Percentiles rank a stretch among this genome's conserved stretches.
Conservation (phyloP, 2,797 vertebrate species). For the Silurus aristotelis region DNA sequence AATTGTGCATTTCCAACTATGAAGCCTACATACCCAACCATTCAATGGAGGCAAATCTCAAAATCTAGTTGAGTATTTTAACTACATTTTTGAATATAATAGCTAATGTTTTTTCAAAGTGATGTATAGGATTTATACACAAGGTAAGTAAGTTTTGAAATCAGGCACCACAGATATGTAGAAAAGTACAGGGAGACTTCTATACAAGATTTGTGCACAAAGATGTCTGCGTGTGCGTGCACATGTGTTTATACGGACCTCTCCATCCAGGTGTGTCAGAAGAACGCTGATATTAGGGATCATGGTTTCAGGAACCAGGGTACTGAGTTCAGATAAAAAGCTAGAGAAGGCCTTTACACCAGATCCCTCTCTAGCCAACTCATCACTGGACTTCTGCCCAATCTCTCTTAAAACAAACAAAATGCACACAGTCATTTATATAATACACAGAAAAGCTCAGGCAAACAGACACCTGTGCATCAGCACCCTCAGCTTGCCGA, state of each 20-base stretch:
- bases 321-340: constrained; percentile 86
- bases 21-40: neutral
- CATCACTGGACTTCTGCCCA: constrained; percentile 86
- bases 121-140: too few relatives aligned
- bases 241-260: constrained; percentile 71
- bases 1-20: neutral
- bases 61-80: too few relatives aligned
- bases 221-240: neutral
- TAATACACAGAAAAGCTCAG: too few relatives aligned
- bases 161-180: too few relatives aligned
- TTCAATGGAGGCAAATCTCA: too few relatives aligned
- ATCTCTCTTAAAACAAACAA: constrained; percentile 81
- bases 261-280: constrained; percentile 87
- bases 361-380: constrained; percentile 82
- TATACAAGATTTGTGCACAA: too few relatives aligned
- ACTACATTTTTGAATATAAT: too few relatives aligned
- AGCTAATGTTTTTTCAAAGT: too few relatives aligned
- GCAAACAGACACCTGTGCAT: too few relatives aligned
- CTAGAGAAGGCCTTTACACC: constrained; percentile 84
- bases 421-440: neutral
- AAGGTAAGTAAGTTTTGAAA: too few relatives aligned
- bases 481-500: neutral
- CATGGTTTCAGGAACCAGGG: constrained; percentile 80
- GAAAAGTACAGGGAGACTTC: too few relatives aligned
- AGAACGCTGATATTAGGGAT: constrained; percentile 90